Evolutionary conservation across 2,797 vertebrate genomes (phyloP).

Genomic region (Intellagama lesueurii): DNA sequence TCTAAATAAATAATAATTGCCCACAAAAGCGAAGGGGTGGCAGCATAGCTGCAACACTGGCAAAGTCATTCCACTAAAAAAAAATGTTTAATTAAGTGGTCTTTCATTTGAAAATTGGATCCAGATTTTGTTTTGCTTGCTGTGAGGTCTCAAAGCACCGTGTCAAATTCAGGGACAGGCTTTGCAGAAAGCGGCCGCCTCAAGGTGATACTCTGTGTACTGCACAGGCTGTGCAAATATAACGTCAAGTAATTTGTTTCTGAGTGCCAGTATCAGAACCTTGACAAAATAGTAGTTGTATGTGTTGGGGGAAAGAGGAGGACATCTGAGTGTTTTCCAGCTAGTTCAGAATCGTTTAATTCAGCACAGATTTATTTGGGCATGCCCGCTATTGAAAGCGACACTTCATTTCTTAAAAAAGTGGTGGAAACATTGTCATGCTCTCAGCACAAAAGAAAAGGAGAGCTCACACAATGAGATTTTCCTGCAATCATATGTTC

Average conservation of each 20-base stretch:
- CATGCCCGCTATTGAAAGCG: conserved; percentile 65
- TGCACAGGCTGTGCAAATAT: conserved; percentile 22
- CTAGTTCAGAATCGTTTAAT: conserved; percentile 56
- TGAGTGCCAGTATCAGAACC: conserved; percentile 38
- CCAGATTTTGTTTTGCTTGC: conserved; percentile 69
- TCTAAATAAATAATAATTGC: conserved; percentile 69
- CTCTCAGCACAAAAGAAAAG: conserved; percentile 40
- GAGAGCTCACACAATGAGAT: conserved; percentile 35
- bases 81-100: conserved; percentile 74
- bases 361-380: conserved; percentile 59
- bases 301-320: background rate
- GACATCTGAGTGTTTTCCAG: background rate
- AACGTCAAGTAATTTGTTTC: conserved; percentile 50
- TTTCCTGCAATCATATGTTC: conserved; percentile 46
- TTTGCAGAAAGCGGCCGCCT: conserved; percentile 49
- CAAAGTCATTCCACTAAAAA: conserved; percentile 75
- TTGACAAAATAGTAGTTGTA: conserved; percentile 44
- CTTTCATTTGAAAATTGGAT: conserved; percentile 80
- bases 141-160: conserved; percentile 55
- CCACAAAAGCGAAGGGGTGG: conserved; percentile 9
- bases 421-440: conserved; percentile 67
- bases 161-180: conserved; percentile 45
- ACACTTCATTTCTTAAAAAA: conserved; percentile 71
- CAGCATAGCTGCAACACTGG: conserved; percentile 45
- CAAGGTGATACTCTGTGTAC: conserved; percentile 39